These are phyloP conservation scores for Cavia porcellus DNA, from an alignment of 2,113 vertebrate genomes.

Conservation along the genomic window DNA sequence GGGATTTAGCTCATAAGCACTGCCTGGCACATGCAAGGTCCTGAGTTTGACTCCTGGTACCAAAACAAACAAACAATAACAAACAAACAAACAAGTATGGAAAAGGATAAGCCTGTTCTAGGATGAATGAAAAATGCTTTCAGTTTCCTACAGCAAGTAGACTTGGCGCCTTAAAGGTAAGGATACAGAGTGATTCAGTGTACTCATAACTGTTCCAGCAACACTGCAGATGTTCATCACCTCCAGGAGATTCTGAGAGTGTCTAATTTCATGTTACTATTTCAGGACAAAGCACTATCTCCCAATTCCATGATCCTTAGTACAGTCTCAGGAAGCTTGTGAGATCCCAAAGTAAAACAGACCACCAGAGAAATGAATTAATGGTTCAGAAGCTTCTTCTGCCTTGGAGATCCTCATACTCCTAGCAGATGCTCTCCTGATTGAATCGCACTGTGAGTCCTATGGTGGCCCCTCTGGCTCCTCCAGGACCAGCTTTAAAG, in stretches of 20 bases:
- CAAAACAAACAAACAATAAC: no score
- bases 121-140: not conserved
- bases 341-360: slow-evolving; percentile 17
- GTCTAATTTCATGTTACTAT: not conserved
- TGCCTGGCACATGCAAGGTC: no score
- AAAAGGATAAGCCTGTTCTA: not conserved
- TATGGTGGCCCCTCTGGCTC: not conserved
- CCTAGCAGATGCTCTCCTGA: not conserved
- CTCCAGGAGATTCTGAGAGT: not conserved
- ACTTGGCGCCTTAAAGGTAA: not conserved
- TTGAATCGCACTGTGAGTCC: not conserved
- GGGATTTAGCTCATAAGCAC: no score
- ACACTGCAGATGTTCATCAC: not conserved
- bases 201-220: not conserved
- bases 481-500: not conserved
- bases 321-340: not conserved
- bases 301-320: not conserved
- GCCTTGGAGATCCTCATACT: not conserved
- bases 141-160: not conserved
- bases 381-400: slow-evolving; percentile 16
- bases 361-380: not conserved
- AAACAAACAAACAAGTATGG: not conserved
- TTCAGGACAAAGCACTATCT: not conserved
- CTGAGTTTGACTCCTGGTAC: no score
- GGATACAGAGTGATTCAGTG: not conserved